phyloP scores from a whole-genome alignment of 2,797 vertebrate species.

The Chaetophractus vellerosus region DNA sequence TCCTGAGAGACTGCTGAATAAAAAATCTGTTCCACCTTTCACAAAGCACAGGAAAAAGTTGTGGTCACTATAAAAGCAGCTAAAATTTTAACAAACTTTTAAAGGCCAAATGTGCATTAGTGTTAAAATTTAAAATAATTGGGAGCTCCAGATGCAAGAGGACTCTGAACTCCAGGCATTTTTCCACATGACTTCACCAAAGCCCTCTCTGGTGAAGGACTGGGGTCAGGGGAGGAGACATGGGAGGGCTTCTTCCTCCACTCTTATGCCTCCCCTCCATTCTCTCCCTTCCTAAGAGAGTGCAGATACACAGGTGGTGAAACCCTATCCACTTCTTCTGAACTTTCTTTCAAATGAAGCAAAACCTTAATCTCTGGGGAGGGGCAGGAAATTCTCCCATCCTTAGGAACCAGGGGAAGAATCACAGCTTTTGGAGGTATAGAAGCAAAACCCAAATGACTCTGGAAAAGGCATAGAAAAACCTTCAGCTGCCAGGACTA shows the following conservation, averaged over 20 bases:
- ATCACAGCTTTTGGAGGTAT: background rate
- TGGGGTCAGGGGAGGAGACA: background rate
- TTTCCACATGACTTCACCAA: background rate
- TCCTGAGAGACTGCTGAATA: background rate
- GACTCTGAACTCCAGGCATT: background rate
- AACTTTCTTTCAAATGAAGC: background rate
- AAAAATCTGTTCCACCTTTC: background rate
- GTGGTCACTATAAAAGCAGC: too few species aligned
- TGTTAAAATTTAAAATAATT: background rate
- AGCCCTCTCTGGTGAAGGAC: background rate
- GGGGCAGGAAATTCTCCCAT: background rate
- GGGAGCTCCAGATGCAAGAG: background rate
- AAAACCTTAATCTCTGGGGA: conserved; percentile 5
- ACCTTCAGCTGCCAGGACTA: background rate
- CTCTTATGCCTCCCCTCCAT: background rate
- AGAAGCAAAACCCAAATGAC: background rate
- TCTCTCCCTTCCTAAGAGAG: background rate
- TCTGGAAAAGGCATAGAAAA: background rate
- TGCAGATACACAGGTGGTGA: background rate
- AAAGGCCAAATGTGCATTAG: background rate
- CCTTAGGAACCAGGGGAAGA: background rate
- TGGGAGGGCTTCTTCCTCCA: too few species aligned
- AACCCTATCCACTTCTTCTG: background rate
- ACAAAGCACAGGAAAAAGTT: background rate
- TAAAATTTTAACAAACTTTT: background rate